Evolutionary conservation across 1,140 invertebrate genomes (phyloP).

Genomic region (Zaprionus gabonicus): DNA sequence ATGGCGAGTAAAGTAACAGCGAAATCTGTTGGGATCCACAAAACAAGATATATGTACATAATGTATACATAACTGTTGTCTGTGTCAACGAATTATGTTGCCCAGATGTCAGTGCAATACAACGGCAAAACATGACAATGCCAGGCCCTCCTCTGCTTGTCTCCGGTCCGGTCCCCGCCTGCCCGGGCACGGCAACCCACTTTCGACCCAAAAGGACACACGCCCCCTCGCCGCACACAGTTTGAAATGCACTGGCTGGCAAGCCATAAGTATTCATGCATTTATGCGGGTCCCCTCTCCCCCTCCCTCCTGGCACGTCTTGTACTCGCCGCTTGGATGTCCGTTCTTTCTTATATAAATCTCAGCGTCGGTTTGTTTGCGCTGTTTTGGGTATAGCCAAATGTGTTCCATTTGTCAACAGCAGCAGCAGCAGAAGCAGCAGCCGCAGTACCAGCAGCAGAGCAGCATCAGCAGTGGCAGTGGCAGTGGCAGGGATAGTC

Average conservation of each 20-base stretch:
- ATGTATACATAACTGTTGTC: constrained; percentile 39
- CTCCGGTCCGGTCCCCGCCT: too few species aligned
- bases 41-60: constrained; percentile 50
- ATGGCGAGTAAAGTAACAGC: constrained; percentile 12
- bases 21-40: constrained; percentile 31
- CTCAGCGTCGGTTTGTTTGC: constrained; percentile 48
- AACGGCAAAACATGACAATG: constrained; percentile 71
- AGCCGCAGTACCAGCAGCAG: constrained; percentile 29
- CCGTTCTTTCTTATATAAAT: constrained; percentile 69
- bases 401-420: constrained; percentile 73
- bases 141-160: constrained; percentile 22
- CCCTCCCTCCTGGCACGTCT: not conserved
- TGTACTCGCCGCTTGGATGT: constrained; percentile 41
- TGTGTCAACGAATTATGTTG: constrained; percentile 73
- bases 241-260: constrained; percentile 57
- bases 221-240: constrained; percentile 35
- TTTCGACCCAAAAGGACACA: constrained; percentile 20
- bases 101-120: constrained; percentile 76
- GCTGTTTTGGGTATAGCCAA: constrained; percentile 54
- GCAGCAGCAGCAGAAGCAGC: constrained; percentile 29
- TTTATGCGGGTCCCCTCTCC: constrained; percentile 50
- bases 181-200: constrained; percentile 1
- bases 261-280: constrained; percentile 73
- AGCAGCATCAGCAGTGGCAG: constrained; percentile 33
- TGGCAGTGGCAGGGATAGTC: constrained; percentile 5